A percentile compares a stretch with the other conserved stretches of the same genome.
Evolutionary conservation across 2,888 invertebrate species (phyloP).

Genomic region (Rotaria macrura): DNA sequence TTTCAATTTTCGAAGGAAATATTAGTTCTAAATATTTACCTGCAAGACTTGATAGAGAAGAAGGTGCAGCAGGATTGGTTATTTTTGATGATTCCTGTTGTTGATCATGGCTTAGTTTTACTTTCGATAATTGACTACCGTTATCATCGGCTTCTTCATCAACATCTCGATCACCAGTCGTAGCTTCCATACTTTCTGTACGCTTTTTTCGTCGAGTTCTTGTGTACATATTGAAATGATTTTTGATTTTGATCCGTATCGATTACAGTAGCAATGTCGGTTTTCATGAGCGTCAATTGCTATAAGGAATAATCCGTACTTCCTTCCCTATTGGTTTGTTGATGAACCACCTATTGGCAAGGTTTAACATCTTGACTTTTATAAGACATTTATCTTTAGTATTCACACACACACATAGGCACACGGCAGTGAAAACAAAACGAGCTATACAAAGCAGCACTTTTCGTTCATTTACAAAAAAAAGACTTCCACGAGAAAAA

Average conservation of each 20-base stretch:
- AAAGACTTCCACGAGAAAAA: neutral
- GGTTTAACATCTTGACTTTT: conserved; percentile 12
- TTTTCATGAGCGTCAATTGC: neutral
- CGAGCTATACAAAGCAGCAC: neutral
- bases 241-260: neutral
- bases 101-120: neutral
- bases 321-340: neutral
- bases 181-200: neutral
- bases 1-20: neutral
- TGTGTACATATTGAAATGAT: neutral
- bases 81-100: neutral
- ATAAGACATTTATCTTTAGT: neutral
- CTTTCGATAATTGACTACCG: neutral
- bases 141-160: neutral
- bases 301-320: neutral
- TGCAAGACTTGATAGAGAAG: neutral
- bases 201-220: neutral
- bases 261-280: neutral
- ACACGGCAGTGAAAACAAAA: neutral
- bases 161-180: neutral
- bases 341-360: neutral
- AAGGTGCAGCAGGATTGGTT: neutral
- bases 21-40: neutral
- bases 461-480: neutral
- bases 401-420: neutral